Conservation (phyloP, 2,113 vertebrate genomes). For the Xiphophorus maculatus region DNA sequence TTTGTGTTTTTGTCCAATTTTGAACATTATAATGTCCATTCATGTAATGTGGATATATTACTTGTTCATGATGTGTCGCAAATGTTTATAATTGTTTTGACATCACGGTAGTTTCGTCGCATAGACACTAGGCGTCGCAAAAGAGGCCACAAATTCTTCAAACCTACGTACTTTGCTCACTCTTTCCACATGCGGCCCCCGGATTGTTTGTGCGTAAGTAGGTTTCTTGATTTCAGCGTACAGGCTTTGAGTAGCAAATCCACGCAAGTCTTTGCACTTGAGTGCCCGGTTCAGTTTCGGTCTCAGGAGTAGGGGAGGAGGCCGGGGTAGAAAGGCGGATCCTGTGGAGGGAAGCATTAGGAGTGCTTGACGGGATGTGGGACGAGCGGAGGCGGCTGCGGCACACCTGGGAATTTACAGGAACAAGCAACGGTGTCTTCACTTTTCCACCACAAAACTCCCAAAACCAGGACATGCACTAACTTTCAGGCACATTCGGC, state of each 20-base stretch:
- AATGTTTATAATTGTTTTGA: no score
- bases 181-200: no score
- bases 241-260: neutral
- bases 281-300: constrained; percentile 1
- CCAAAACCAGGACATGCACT: neutral
- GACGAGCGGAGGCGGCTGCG: constrained; percentile 13
- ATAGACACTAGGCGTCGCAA: neutral
- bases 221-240: neutral
- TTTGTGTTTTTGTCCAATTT: no score
- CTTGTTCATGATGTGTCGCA: no score
- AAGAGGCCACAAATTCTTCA: neutral
- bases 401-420: constrained; percentile 57
- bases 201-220: neutral
- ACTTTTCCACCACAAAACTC: neutral
- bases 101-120: neutral
- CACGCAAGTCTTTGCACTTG: neutral
- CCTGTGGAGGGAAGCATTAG: constrained; percentile 18
- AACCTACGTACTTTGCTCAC: neutral
- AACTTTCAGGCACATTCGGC: neutral
- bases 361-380: constrained; percentile 33
- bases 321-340: constrained; percentile 32
- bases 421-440: constrained; percentile 8
- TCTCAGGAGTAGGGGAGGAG: neutral
- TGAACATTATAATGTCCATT: no score
- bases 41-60: no score